phyloP scores from a whole-genome alignment of 2,888 invertebrate species.

The Tortrix viridana region DNA sequence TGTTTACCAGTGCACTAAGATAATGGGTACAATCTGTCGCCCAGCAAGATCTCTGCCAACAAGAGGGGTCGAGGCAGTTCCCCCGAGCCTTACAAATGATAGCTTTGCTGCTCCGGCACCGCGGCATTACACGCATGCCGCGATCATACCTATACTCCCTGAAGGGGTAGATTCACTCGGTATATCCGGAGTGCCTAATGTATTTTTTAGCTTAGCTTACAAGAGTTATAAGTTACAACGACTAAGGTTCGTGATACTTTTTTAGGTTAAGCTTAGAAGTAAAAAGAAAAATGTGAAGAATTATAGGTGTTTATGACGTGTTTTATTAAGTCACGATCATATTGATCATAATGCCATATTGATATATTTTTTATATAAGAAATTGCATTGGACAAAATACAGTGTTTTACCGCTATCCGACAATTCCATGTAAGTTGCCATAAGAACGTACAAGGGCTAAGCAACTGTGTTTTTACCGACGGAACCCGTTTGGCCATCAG shows the following conservation, averaged over 20 bases:
- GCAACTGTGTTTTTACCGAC: constrained; percentile 9
- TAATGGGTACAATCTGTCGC: constrained; percentile 30
- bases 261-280: no score
- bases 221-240: no score
- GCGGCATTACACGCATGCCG: constrained; percentile 1
- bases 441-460: constrained; percentile 28
- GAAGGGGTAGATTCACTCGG: constrained; percentile 13
- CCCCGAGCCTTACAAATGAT: constrained; percentile 56
- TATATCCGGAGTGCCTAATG: constrained; percentile 3
- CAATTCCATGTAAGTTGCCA: constrained; percentile 19
- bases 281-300: no score
- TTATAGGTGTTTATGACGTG: no score
- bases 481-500: constrained; percentile 28
- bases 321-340: no score
- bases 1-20: constrained; percentile 30
- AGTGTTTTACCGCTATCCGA: background rate
- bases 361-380: no score
- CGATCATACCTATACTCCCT: constrained; percentile 10
- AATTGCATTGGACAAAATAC: no score
- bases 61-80: constrained; percentile 46
- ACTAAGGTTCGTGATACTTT: no score
- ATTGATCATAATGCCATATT: no score
- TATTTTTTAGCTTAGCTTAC: background rate
- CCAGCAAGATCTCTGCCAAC: constrained; percentile 43
- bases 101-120: constrained; percentile 43